Conservation (phyloP, 2,113 vertebrate genomes). For the Oreochromis tanganicae region DNA sequence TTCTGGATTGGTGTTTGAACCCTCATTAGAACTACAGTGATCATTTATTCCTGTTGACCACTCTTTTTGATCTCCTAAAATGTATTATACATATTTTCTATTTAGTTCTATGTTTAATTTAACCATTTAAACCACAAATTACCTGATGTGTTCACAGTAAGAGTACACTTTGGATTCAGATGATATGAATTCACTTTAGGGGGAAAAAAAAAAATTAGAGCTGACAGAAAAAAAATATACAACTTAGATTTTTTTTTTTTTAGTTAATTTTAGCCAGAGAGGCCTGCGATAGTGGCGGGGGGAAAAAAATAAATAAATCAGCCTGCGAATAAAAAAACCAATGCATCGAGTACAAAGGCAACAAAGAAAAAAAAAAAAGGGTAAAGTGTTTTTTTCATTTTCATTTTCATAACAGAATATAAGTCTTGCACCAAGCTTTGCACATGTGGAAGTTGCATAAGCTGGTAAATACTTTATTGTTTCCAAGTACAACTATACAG, state of each 20-base stretch:
- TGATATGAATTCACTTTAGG: not conserved
- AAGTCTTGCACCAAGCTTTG: not conserved
- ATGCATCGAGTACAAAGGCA: not conserved
- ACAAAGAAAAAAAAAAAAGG: not conserved
- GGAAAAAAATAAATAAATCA: not conserved
- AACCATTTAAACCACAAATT: constrained; percentile 7
- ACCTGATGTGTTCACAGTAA: not conserved
- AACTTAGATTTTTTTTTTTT: not conserved
- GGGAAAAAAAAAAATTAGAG: not conserved
- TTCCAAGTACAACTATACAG: constrained; percentile 30
- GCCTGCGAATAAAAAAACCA: constrained; percentile 6
- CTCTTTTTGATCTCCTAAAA: not conserved
- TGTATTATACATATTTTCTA: not conserved
- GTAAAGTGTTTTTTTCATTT: not conserved
- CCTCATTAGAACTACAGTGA: not conserved
- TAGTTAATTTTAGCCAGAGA: not conserved
- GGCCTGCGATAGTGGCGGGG: not conserved
- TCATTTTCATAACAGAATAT: not conserved
- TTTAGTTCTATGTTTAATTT: not conserved
- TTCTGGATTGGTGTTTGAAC: not conserved
- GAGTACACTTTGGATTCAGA: not conserved
- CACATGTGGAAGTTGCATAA: constrained; percentile 22
- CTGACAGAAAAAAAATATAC: not conserved
- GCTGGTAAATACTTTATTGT: constrained; percentile 53
- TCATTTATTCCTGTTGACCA: not conserved